Evolutionary conservation across 2,888 invertebrate genomes (phyloP).

Genomic region (Octodonta nipae): DNA sequence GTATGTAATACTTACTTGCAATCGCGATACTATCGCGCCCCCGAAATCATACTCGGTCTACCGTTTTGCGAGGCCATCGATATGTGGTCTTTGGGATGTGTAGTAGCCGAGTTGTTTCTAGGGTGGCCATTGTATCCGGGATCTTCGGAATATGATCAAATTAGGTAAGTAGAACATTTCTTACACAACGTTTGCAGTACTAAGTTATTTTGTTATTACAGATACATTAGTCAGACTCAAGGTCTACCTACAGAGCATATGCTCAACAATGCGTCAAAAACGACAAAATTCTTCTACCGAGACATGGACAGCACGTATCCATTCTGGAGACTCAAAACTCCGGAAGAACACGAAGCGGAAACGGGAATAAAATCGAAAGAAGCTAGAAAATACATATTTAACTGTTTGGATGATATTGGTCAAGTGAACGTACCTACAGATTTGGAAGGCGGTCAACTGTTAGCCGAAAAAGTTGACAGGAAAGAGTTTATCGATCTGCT

Average conservation of each 20-base stretch:
- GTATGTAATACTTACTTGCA: constrained; percentile 99
- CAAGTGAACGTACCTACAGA: constrained; percentile 95
- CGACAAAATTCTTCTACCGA: constrained; percentile 93
- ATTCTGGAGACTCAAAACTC: constrained; percentile 80
- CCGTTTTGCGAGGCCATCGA: constrained; percentile 99
- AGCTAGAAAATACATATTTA: constrained; percentile 98
- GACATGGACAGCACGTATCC: constrained; percentile 86
- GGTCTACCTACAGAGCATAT: constrained; percentile 94
- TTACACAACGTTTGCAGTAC: too few relatives aligned
- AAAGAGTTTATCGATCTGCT: constrained; percentile 94
- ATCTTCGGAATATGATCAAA: constrained; percentile 97
- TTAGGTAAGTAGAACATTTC: constrained; percentile 35
- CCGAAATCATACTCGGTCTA: constrained; percentile 91
- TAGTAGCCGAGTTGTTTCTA: constrained; percentile 95
- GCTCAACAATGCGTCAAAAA: constrained; percentile 93
- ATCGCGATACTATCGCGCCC: constrained; percentile 95
- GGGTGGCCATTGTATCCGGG: constrained; percentile 99
- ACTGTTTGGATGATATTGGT: constrained; percentile 96
- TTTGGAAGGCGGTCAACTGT: constrained; percentile 86
- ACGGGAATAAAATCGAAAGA: constrained; percentile 98
- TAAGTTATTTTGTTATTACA: too few relatives aligned
- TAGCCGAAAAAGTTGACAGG: constrained; percentile 94
- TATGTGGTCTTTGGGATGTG: constrained; percentile 99
- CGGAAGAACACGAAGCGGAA: constrained; percentile 95
- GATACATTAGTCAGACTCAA: constrained; percentile 65